Evolutionary conservation across 2,888 invertebrate genomes (phyloP).

Genomic region (Coenonympha arcania): DNA sequence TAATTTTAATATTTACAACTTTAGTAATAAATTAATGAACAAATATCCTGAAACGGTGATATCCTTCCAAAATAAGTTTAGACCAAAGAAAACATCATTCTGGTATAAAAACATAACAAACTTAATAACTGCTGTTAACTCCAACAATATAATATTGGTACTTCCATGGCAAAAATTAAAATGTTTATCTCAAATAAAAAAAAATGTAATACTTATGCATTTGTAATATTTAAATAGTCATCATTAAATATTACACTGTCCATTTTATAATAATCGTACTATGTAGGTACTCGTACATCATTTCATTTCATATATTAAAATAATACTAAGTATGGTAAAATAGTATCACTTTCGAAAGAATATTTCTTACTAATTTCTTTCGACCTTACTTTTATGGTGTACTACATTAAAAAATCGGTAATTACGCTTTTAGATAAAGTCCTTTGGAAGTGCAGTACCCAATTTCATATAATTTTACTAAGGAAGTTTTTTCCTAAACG

Average conservation of each 20-base stretch:
- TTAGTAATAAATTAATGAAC: not conserved
- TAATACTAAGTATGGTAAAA: too few species aligned
- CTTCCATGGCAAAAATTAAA: slow-evolving; percentile 22
- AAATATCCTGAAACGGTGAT: not conserved
- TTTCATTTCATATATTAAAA: too few species aligned
- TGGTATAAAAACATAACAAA: not conserved
- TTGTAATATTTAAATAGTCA: not conserved
- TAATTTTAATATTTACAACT: not conserved
- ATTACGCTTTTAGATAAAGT: too few species aligned
- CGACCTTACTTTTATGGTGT: too few species aligned
- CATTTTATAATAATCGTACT: not conserved
- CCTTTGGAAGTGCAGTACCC: too few species aligned
- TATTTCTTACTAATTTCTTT: not conserved
- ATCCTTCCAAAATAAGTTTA: not conserved
- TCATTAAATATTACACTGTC: not conserved
- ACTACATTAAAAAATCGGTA: too few species aligned
- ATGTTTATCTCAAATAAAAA: not conserved
- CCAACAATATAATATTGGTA: slow-evolving; percentile 11
- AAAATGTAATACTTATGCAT: not conserved
- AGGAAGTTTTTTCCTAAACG: too few species aligned
- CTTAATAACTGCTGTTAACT: not conserved
- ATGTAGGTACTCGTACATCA: too few species aligned
- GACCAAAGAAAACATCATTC: not conserved
- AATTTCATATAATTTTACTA: too few species aligned
- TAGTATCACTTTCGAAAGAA: not conserved